Evolutionary conservation across 2,113 vertebrate species (phyloP).

Genomic region (Ochotona curzoniae): DNA sequence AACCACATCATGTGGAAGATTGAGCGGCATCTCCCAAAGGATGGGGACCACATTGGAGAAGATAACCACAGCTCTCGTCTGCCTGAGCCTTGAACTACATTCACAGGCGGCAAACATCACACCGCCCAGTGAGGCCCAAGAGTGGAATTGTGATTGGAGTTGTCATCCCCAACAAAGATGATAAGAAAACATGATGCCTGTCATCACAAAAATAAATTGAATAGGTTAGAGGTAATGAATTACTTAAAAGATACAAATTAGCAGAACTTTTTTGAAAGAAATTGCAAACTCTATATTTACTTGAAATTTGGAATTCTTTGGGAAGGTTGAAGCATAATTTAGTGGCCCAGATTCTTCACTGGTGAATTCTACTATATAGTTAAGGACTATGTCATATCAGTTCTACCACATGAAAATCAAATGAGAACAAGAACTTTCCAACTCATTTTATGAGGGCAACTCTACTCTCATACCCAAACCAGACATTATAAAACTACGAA

Average conservation of each 20-base stretch:
- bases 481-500: slow-evolving; percentile 2
- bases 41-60: neutral
- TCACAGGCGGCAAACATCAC: neutral
- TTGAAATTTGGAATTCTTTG: neutral
- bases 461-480: neutral
- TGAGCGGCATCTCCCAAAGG: neutral
- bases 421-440: neutral
- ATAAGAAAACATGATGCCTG: neutral
- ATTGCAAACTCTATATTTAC: neutral
- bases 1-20: neutral
- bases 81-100: neutral
- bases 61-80: neutral
- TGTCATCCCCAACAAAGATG: neutral
- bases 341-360: neutral
- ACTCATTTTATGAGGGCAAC: neutral
- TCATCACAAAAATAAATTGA: neutral
- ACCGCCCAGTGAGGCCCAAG: neutral
- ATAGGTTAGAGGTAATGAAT: neutral
- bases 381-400: neutral
- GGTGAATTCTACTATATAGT: neutral
- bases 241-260: slow-evolving; percentile 7
- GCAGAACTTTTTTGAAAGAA: neutral
- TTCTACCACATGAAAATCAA: neutral
- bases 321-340: neutral
- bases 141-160: neutral